Base-by-base conservation (phyloP, 2,888 invertebrate genomes). In the Sminthurinus aureus region DNA sequence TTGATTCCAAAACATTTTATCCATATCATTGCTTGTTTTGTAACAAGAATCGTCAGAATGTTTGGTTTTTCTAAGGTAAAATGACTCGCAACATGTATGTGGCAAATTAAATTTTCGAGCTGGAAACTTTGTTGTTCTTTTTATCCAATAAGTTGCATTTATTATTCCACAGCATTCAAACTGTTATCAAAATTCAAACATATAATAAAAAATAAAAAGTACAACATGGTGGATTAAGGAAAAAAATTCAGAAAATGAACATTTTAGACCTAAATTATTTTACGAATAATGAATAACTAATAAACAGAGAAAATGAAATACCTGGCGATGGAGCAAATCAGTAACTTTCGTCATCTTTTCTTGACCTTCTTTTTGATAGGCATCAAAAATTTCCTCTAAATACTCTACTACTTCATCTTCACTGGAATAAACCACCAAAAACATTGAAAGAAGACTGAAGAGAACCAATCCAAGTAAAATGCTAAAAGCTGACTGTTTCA, bases 141-240 rank as follows among this genome's bases (percentile, higher is more conserved):
- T 71, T 80, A 50, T 18, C 80, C 80, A 80, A 20, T 69, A 38
- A n/a, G 9, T 51, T 71, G 80, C 71, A 11, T 51, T 20, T 13
- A 20, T 20, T 8, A 80, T 50, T 20, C 80, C 80, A 52, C 80
- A 80, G 20, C 80, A 80, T 71, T 20, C 9, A 38, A 71, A 71
- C 69, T 80, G 26, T n/a, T 6, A 38, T 38, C 38, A 38, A 38
- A 38, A 12, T 58, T 58, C 15, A 15, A 15, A 58, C 58, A 58
- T 58, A n/a, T n/a, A n/a, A n/a, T n/a, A n/a, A n/a, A n/a, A n/a
- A n/a, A 38, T 6, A 38, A 38, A 38, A 38, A 38, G 38, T 6
- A 38, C 38, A 38, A 38, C 6, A 38, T 38, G 1, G 6, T 38
- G 1, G 38, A 4, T 38, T 38, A 38, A 4, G 38, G 38, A 38